phyloP scores from a whole-genome alignment of 1,140 invertebrate genomes.

The Hestina assimilis region DNA sequence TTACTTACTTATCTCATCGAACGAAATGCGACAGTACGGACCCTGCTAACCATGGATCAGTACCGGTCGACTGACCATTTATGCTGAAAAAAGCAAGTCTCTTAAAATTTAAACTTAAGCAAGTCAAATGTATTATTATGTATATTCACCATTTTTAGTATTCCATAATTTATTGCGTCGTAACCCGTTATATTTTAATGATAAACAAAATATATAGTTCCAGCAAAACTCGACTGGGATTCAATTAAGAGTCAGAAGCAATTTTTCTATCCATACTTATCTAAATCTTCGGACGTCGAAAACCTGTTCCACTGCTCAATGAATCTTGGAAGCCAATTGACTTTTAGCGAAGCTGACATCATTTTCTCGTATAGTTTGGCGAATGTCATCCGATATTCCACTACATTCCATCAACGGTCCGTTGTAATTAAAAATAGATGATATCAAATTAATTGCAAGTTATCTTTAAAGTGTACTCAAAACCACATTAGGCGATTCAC shows the following conservation, averaged over 20 bases:
- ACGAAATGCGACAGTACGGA: too few species aligned
- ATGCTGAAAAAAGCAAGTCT: too few species aligned
- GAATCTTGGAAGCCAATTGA: conserved; percentile 22
- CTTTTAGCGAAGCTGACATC: conserved; percentile 22
- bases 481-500: conserved; percentile 48
- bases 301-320: conserved; percentile 22
- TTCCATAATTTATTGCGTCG: conserved; percentile 14
- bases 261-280: conserved; percentile 25
- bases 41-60: too few species aligned
- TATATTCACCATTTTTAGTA: background rate
- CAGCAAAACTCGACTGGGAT: conserved; percentile 1
- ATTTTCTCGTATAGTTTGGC: conserved; percentile 16
- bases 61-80: too few species aligned
- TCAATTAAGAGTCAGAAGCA: conserved; percentile 20
- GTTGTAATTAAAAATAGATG: conserved; percentile 51
- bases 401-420: conserved; percentile 14
- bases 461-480: conserved; percentile 58
- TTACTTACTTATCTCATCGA: too few species aligned
- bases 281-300: conserved; percentile 14
- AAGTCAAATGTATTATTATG: too few species aligned
- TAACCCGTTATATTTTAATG: conserved; percentile 20
- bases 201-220: conserved; percentile 26
- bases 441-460: conserved; percentile 44
- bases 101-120: too few species aligned
- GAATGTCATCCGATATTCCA: conserved; percentile 11